Percentiles rank a stretch among this genome's conserved stretches.
Conservation (phyloP, 92 coral and sea anemone species). For the Paramuricea clavata region DNA sequence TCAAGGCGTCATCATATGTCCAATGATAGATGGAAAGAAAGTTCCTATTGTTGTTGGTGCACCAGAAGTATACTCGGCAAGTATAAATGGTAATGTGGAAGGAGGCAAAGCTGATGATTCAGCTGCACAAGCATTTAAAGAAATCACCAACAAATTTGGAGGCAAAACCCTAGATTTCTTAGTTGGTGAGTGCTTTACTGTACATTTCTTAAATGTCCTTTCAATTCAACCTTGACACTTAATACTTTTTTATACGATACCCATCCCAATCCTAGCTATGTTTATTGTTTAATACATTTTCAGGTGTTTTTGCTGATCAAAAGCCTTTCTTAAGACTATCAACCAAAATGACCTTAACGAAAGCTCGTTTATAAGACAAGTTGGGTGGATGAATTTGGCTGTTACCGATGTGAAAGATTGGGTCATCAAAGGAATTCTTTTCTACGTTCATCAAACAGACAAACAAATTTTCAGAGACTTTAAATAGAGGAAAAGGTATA, state of each 20-base stretch:
- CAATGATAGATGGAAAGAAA: too few relatives aligned
- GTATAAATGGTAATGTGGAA: too few relatives aligned
- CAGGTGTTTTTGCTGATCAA: not conserved
- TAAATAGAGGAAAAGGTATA: conserved; percentile 40
- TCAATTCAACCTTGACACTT: too few relatives aligned
- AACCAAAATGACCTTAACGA: not conserved
- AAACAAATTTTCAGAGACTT: conserved; percentile 17
- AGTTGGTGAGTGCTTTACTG: not conserved
- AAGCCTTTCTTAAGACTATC: not conserved
- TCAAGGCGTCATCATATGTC: conserved; percentile 10
- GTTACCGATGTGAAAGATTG: conserved; percentile 33
- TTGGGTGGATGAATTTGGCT: conserved; percentile 23
- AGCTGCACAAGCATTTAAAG: conserved; percentile 23
- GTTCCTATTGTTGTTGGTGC: conserved; percentile 22
- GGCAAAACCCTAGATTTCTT: not conserved
- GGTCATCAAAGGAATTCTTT: conserved; percentile 21
- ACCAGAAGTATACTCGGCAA: too few relatives aligned
- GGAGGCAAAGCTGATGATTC: not conserved
- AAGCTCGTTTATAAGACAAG: not conserved
- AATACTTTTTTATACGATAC: too few relatives aligned
- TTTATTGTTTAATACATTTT: not conserved
- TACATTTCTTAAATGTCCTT: too few relatives aligned
- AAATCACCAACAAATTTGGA: not conserved
- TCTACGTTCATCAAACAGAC: conserved; percentile 6
- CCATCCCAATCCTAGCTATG: not conserved